Base-by-base conservation (phyloP, 2,888 invertebrate genomes). In the Cosmorhoe ocellata region DNA sequence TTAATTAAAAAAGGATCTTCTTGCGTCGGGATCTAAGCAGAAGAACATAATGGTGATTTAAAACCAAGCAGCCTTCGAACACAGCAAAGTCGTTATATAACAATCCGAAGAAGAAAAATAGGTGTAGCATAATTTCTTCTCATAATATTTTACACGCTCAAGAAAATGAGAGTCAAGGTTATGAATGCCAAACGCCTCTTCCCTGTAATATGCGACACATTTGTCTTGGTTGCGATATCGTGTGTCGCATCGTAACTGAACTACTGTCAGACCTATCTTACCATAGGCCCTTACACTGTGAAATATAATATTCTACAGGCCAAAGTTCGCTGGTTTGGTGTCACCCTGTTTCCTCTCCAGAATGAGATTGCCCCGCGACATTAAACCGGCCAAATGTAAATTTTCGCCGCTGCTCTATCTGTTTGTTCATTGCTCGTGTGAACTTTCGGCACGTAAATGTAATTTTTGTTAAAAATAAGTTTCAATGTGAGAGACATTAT, bases 311-410 rank as follows among this genome's bases (percentile, higher is more conserved):
- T 69, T 70, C 55, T 48, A 55, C 58, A 66, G 81, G 61, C 73
- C 83, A 69, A 54, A 61, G 61, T 67, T 64, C 36, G 48, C 62
- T 82, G 84, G 88, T 69, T 57, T 66, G 45, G 54, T 51, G 67
- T 68, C 66, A 67, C 71, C 69, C 76, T 71, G 81, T 79, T 83
- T 84, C 84, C 86, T 81, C 71, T 69, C 70, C 69, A 76, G 75
- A 88, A 88, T 82, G 86, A 88, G 85, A 88, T 88, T 86, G 85
- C 83, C 72, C 73, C 81, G 82, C 82, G 84, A 88, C 86, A 88
- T 89, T 90, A 88, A 84, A 81, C 86, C 79, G 67, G 74, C 77
- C 81, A 79, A 79, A 88, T 88, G 86, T 87, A 88, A 85, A 87
- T 87, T 86, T 85, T 81, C 81, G 74, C 79, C 78, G 80, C 84